These are phyloP conservation scores for Periparus ater DNA, from an alignment of 2,797 vertebrate genomes.

Conservation along the genomic window DNA sequence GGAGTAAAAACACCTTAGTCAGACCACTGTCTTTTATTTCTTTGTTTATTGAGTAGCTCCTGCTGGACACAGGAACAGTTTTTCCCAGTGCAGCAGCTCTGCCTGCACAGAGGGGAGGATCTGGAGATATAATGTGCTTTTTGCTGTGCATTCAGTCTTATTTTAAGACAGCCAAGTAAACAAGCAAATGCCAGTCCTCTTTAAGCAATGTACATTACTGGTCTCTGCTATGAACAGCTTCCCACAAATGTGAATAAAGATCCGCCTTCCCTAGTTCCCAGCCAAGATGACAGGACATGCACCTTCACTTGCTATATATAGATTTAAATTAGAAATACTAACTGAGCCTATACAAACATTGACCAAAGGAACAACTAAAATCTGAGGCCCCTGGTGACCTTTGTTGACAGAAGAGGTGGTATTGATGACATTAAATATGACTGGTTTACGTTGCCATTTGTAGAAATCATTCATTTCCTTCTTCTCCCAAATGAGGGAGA, in stretches of 20 bases:
- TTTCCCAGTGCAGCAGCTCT: neutral
- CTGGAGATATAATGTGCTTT: neutral
- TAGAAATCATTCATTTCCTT: neutral
- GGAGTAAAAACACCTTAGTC: neutral
- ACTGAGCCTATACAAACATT: neutral
- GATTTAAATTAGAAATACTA: neutral
- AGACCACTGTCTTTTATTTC: neutral
- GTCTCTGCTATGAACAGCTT: neutral
- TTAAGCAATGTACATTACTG: neutral
- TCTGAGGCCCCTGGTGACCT: accelerated
- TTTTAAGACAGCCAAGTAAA: slow-evolving; percentile 34
- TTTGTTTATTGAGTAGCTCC: neutral
- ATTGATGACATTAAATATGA: neutral
- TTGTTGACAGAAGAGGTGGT: neutral
- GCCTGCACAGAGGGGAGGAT: neutral
- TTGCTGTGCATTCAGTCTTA: neutral
- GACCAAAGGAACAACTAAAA: neutral
- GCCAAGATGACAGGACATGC: neutral
- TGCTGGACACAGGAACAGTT: neutral
- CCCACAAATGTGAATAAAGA: neutral
- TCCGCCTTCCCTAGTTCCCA: accelerated
- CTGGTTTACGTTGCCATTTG: neutral
- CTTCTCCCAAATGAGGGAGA: neutral
- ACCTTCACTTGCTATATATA: neutral
- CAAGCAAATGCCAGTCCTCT: neutral